phyloP scores from a whole-genome alignment of 1,140 invertebrate species.

The Sipha flava region DNA sequence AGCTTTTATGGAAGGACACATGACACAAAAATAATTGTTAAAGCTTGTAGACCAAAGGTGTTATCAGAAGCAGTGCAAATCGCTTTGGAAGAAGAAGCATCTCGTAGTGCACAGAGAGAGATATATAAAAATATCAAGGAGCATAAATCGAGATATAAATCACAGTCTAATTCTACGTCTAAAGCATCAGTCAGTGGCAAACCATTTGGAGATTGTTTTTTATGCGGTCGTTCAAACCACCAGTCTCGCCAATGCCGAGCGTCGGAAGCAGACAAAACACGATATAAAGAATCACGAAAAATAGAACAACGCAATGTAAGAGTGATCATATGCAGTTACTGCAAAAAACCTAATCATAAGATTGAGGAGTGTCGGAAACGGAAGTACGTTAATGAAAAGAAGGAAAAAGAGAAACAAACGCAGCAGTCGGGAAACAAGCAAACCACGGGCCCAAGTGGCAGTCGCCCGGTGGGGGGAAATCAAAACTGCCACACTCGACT shows the following conservation, averaged over 20 bases:
- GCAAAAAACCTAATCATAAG: neutral
- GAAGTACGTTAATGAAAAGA: conserved; percentile 9
- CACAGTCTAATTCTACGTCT: no score
- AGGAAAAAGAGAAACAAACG: neutral
- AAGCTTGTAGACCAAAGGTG: neutral
- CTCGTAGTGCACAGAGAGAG: no score
- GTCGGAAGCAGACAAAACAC: neutral
- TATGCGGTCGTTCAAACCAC: neutral
- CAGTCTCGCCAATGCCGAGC: neutral
- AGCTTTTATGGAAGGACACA: neutral
- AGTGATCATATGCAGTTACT: neutral
- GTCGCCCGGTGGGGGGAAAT: neutral
- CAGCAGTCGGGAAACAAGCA: neutral
- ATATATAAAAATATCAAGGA: no score
- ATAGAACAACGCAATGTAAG: neutral
- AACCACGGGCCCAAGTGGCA: neutral
- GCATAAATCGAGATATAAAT: no score
- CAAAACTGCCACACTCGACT: neutral
- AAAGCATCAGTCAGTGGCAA: no score
- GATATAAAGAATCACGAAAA: neutral
- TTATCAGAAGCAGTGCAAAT: neutral
- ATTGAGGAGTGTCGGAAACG: neutral
- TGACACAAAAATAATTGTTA: neutral
- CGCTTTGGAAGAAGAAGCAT: no score
- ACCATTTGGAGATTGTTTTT: no score